Evolutionary conservation across 2,113 vertebrate genomes (phyloP), one percentile per base, ranked within the genome.

Genomic region (Poeciliopsis retropinna): DNA sequence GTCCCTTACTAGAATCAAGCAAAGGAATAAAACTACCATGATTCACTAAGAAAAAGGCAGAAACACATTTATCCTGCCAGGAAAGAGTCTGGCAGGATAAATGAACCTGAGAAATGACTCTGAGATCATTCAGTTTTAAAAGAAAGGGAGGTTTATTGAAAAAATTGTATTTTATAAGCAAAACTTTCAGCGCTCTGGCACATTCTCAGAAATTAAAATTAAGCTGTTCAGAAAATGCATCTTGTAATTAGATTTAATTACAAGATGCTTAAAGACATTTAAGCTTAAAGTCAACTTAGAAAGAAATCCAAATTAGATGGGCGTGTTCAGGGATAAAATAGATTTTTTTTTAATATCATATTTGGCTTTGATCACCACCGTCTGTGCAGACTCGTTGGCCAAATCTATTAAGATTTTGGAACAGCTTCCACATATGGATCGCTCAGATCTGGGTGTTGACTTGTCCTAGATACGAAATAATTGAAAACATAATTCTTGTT

Each of bases 1-100:
- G 81, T 87, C 84, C 84, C 88, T 70, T 51, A 75, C 71, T 57
- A 81, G 67, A 79, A 70, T 66, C 70, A 65, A 72, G 74, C 85
- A 83, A 82, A 75, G 60, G 75, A 87, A 87, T 85, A 63, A 85
- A 88, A 75, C 5, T 68, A 67, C 32, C 25, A 37, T 37, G 70
- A 86, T 87, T 89, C 76, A 70, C 74, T 79, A 13, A 72, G 70
- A 89, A 75, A 72, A 75, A 85, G 11, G 70, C 31, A 57, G 54
- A 84, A 68, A 88, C 68, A 75, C 73, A 79, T 77, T 72, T 63
- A 88, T 88, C 76, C 67, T 75, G 67, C 15, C 63, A 79, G 37
- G 54, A 75, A 81, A 67, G 60, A 79, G 85, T 32, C 82, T 88
- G 76, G 44, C 0, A 62, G 73, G 88, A 31, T 31, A 31, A 31